Conservation (phyloP, 2,888 invertebrate species). For the Andrena praecox region DNA sequence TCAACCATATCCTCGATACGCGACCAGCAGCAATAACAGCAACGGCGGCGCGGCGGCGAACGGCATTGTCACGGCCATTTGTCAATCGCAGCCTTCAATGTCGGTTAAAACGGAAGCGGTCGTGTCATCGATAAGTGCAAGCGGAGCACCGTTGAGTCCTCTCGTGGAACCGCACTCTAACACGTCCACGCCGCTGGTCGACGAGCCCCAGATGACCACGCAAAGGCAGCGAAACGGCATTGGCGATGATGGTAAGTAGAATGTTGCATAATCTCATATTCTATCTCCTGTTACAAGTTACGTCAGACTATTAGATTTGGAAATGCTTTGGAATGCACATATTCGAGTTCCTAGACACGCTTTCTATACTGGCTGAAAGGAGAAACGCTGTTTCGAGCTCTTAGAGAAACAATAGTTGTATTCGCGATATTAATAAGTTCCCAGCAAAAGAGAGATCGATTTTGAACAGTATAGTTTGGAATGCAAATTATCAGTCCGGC, state of each 20-base stretch:
- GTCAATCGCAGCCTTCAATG: slow-evolving; percentile 79
- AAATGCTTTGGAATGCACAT: slow-evolving; percentile 55
- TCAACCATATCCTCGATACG: slow-evolving; percentile 82
- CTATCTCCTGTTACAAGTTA: slow-evolving; percentile 20
- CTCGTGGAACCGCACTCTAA: slow-evolving; percentile 89
- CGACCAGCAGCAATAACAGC: slow-evolving; percentile 72
- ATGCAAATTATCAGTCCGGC: slow-evolving; percentile 8
- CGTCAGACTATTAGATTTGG: slow-evolving; percentile 29
- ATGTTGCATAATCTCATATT: slow-evolving; percentile 4
- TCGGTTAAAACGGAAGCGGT: slow-evolving; percentile 80
- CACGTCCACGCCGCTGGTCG: slow-evolving; percentile 88
- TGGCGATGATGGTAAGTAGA: slow-evolving; percentile 82
- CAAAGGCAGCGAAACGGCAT: slow-evolving; percentile 81
- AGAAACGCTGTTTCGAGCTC: background rate
- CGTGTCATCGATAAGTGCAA: slow-evolving; percentile 81
- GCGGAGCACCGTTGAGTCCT: slow-evolving; percentile 87
- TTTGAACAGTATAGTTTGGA: background rate
- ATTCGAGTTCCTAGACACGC: slow-evolving; percentile 43
- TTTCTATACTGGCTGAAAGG: slow-evolving; percentile 43
- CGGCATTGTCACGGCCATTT: slow-evolving; percentile 66
- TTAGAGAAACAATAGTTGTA: background rate
- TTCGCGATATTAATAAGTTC: background rate
- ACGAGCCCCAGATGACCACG: slow-evolving; percentile 85
- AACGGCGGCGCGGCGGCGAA: slow-evolving; percentile 74
- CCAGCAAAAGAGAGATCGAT: background rate